phyloP scores from a whole-genome alignment of 2,113 vertebrate species.

The Ctenodactylus gundi region DNA sequence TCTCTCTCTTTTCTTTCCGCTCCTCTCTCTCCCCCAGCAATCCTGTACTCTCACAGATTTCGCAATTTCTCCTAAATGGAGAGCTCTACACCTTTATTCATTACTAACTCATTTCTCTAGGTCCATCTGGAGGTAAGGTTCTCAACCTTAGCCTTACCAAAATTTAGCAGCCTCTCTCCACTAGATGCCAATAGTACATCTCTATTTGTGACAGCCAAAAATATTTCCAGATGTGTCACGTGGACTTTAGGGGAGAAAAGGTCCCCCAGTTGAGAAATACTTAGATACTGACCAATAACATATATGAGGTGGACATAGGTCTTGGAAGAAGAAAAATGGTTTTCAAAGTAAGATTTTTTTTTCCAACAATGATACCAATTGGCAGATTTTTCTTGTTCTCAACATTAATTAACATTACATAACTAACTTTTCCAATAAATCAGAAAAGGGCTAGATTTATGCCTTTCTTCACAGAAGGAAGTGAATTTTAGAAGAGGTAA shows the following conservation, averaged over 20 bases:
- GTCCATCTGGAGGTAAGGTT: neutral
- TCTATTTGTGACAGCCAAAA: neutral
- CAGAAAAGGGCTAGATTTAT: neutral
- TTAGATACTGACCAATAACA: neutral
- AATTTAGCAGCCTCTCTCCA: neutral
- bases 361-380: neutral
- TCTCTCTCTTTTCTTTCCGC: neutral
- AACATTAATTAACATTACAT: neutral
- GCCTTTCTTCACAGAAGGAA: neutral
- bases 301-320: neutral
- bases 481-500: neutral
- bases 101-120: neutral
- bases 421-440: conserved; percentile 47
- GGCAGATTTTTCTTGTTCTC: neutral
- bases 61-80: neutral
- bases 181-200: neutral
- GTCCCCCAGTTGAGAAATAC: neutral
- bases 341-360: conserved; percentile 25
- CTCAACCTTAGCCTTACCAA: neutral
- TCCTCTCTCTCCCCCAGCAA: neutral
- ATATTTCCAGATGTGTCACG: neutral
- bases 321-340: conserved; percentile 4
- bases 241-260: neutral
- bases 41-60: neutral
- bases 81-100: neutral